Conservation (phyloP, 2,888 invertebrate genomes). For the Thera obeliscata region DNA sequence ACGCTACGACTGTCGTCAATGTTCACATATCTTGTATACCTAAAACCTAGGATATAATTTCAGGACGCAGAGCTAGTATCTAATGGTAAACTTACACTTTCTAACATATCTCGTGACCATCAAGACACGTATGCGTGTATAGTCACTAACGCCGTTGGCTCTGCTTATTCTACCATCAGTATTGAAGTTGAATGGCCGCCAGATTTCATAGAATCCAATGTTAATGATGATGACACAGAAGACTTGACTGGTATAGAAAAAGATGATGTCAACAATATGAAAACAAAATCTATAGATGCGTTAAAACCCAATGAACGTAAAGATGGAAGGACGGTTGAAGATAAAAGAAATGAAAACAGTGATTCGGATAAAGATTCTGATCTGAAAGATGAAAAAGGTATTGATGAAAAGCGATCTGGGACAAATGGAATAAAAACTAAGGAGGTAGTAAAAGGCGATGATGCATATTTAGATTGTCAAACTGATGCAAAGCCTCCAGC, state of each 20-base stretch:
- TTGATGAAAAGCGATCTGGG: not conserved
- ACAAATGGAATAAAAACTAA: not conserved
- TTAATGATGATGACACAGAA: constrained; percentile 2
- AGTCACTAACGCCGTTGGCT: constrained; percentile 85
- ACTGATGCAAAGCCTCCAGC: constrained; percentile 69
- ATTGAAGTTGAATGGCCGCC: constrained; percentile 83
- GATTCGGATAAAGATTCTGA: not conserved
- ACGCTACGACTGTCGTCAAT: too few species aligned
- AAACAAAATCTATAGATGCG: not conserved
- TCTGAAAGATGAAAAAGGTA: not conserved
- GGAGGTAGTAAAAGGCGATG: constrained; percentile 57
- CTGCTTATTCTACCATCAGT: constrained; percentile 75
- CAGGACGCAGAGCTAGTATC: constrained; percentile 68
- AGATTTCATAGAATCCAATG: constrained; percentile 42
- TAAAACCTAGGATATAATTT: constrained; percentile 25
- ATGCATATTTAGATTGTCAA: constrained; percentile 64
- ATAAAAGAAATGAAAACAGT: not conserved
- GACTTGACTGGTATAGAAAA: not conserved
- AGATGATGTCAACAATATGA: not conserved
- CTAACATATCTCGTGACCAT: constrained; percentile 68
- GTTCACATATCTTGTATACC: not conserved
- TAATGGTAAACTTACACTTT: constrained; percentile 51
- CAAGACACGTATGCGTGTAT: constrained; percentile 85
- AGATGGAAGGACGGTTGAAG: not conserved
- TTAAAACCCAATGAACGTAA: not conserved